These are phyloP conservation scores for Leptothorax acervorum DNA, from an alignment of 2,888 invertebrate genomes.

Conservation along the genomic window DNA sequence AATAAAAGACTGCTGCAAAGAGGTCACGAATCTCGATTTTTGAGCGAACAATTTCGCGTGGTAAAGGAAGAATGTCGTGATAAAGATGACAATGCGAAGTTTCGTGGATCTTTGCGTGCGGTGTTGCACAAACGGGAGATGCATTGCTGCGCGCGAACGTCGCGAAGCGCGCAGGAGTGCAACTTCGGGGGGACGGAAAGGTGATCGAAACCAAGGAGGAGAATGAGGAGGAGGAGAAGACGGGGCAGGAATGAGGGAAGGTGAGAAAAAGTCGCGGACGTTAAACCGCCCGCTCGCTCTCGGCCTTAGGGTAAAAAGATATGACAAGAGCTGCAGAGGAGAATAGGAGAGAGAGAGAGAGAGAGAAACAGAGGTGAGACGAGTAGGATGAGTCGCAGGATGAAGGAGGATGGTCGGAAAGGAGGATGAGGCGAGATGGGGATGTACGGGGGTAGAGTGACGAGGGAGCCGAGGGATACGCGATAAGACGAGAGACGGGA, in stretches of 20 bases:
- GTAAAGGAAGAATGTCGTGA: neutral
- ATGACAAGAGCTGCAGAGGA: constrained; percentile 37
- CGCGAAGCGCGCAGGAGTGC: constrained; percentile 1
- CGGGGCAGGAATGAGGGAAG: constrained; percentile 45
- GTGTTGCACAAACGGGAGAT: constrained; percentile 19
- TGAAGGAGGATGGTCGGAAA: constrained; percentile 20
- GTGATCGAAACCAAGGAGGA: constrained; percentile 20
- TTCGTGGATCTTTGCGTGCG: constrained; percentile 31
- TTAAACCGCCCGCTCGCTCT: constrained; percentile 72
- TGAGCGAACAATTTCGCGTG: neutral
- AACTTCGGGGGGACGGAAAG: constrained; percentile 9
- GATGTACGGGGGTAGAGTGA: constrained; percentile 40
- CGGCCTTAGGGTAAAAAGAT: constrained; percentile 72
- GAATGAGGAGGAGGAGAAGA: constrained; percentile 26
- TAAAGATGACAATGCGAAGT: neutral
- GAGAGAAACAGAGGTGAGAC: constrained; percentile 3
- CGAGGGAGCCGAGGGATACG: constrained; percentile 18
- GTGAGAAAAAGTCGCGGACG: constrained; percentile 72
- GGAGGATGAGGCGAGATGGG: constrained; percentile 45
- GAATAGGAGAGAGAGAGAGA: constrained; percentile 48
- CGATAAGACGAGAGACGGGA: constrained; percentile 52
- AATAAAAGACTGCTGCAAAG: neutral
- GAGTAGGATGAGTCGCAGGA: constrained; percentile 41
- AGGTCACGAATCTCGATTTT: neutral
- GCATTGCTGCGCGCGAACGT: constrained; percentile 11